Base-by-base conservation (phyloP, 2,797 vertebrate species). In the Tangara arthus region DNA sequence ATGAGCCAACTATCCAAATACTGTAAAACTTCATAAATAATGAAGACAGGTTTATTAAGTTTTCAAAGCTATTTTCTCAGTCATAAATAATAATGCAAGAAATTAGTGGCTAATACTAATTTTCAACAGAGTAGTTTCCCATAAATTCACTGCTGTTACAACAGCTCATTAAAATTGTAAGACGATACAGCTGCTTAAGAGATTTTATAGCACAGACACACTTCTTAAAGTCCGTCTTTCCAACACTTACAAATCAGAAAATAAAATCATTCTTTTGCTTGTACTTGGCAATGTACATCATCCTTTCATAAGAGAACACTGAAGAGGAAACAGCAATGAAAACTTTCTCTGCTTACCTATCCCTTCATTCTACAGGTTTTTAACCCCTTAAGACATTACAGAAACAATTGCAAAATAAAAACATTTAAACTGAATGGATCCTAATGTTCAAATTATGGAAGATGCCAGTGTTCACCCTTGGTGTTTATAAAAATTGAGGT, bases 41-140 rank as follows among this genome's bases (percentile, higher is more conserved):
- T 81, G 46, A 53, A 93, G 57, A n/a, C 68, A 85, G 50, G 22
- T 94, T 94, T 85, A 94, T 94, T 72, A 84, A 65, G 61, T 90
- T 96, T 91, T 82, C 87, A 94, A 94, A 81, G 76, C 57, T 82
- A 83, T 90, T 82, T 92, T 88, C 81, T 81, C 75, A 82, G n/a
- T 94, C 83, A 85, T 94, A 97, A 92, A 94, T 89, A 93, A 94
- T 42, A 91, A 81, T 66, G 82, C 52, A 88, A 84, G 55, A 87
- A 94, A 93, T 87, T 68, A 94, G 72, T 75, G 73, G 55, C 76
- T 88, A 83, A 94, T 76, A 68, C 70, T 86, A 75, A 94, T 93
- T 86, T 88, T 65, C 85, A 91, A 37, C 42, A 44, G 50, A 85
- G 42, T 32, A 76, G 42, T 42, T 94, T 90, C 82, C 89, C 87